phyloP scores from a whole-genome alignment of 1,140 invertebrate species.

The Drosophila repletoides region DNA sequence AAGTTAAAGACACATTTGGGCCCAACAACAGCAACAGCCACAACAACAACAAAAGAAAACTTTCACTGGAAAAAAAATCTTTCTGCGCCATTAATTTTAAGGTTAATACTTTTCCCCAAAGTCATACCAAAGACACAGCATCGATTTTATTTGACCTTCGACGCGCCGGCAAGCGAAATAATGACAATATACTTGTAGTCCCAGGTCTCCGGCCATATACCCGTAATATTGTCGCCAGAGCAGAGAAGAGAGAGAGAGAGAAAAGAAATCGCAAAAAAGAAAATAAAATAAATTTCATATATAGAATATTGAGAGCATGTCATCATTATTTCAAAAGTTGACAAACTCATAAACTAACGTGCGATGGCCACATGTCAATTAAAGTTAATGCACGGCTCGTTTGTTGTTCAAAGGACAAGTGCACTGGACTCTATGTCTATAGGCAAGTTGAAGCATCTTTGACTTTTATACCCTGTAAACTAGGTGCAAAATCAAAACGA shows the following conservation, averaged over 20 bases:
- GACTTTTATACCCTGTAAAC: slow-evolving; percentile 9
- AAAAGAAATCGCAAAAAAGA: neutral
- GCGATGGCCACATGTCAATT: slow-evolving; percentile 67
- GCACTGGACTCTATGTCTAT: slow-evolving; percentile 25
- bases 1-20: slow-evolving; percentile 73
- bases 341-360: slow-evolving; percentile 44
- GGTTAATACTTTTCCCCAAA: slow-evolving; percentile 68
- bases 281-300: slow-evolving; percentile 20
- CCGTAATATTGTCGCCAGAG: no score
- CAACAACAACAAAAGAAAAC: slow-evolving; percentile 12
- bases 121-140: slow-evolving; percentile 53
- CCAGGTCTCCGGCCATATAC: no score
- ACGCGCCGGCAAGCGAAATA: slow-evolving; percentile 72
- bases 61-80: slow-evolving; percentile 23
- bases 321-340: slow-evolving; percentile 44
- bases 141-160: slow-evolving; percentile 77
- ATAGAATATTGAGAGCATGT: slow-evolving; percentile 21
- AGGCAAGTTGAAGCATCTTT: slow-evolving; percentile 18
- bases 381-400: slow-evolving; percentile 60
- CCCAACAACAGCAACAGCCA: slow-evolving; percentile 33
- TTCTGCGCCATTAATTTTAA: slow-evolving; percentile 79
- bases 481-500: neutral
- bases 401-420: slow-evolving; percentile 41
- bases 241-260: no score
- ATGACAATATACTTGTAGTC: slow-evolving; percentile 51